Conservation (phyloP, 2,113 vertebrate species). For the Dinomys branickii region DNA sequence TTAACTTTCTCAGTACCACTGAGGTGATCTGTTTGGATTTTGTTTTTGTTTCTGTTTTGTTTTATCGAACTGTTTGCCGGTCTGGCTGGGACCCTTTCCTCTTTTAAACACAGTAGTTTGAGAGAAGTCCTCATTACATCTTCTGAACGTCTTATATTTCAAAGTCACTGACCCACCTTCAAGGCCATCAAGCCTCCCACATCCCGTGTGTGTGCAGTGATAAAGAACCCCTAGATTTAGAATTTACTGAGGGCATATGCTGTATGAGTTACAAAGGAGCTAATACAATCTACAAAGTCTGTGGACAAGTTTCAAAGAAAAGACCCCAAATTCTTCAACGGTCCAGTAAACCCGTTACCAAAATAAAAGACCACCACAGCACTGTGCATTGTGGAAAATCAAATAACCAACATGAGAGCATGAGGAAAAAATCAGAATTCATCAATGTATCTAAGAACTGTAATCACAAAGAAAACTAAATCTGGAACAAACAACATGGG, state of each 20-base stretch:
- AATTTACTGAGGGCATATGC: background rate
- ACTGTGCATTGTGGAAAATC: background rate
- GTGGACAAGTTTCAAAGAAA: conserved; percentile 28
- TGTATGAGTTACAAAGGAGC: background rate
- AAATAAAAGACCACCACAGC: background rate
- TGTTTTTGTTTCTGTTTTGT: background rate
- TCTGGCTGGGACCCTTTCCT: background rate
- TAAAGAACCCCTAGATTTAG: background rate
- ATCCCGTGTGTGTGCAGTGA: background rate
- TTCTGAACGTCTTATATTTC: background rate
- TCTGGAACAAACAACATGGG: background rate
- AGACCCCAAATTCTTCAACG: background rate
- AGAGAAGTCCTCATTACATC: background rate
- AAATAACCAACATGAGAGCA: conserved; percentile 21
- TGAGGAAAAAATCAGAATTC: background rate
- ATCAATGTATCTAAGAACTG: conserved; percentile 21
- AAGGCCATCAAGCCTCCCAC: background rate
- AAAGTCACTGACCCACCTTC: background rate
- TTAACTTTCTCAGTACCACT: background rate
- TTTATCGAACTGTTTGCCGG: background rate
- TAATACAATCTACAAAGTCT: conserved; percentile 41
- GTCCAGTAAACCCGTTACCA: background rate
- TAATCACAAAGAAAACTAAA: conserved; percentile 52
- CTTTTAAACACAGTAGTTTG: background rate
- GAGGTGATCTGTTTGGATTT: background rate